A percentile compares a stretch with the other conserved stretches of the same genome.
Evolutionary conservation across 1,140 invertebrate species (phyloP).

Genomic region (Triops longicaudatus): DNA sequence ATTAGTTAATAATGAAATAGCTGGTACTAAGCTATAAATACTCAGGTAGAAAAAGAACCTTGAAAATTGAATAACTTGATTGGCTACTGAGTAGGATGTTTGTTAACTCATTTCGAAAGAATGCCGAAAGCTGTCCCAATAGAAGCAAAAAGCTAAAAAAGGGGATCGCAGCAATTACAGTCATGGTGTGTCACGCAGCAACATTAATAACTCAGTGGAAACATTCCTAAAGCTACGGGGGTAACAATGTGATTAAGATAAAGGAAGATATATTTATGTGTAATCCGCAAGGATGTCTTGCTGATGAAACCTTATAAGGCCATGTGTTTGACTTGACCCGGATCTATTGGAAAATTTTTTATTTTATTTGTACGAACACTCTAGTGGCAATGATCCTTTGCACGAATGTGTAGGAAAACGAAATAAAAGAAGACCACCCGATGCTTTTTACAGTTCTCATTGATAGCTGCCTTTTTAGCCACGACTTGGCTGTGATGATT

Average conservation of each 20-base stretch:
- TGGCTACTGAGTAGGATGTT: too few relatives aligned
- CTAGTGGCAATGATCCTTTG: background rate
- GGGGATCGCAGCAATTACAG: background rate
- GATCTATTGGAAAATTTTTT: background rate
- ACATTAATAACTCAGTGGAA: background rate
- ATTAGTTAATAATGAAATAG: too few relatives aligned
- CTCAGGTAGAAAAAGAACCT: too few relatives aligned
- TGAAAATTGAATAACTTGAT: too few relatives aligned
- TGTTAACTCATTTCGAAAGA: too few relatives aligned
- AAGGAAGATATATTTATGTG: background rate
- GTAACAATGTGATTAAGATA: slow-evolving; percentile 8
- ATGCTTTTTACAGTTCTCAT: background rate
- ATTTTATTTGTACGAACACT: too few relatives aligned
- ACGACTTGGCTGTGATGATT: background rate
- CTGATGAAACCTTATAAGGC: slow-evolving; percentile 12
- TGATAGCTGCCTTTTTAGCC: background rate
- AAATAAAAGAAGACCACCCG: background rate
- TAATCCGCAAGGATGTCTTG: background rate
- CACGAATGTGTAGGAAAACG: background rate
- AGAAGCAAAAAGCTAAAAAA: background rate
- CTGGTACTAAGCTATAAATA: too few relatives aligned
- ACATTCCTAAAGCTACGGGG: slow-evolving; percentile 11
- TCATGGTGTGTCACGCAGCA: slow-evolving; percentile 5
- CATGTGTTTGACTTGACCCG: slow-evolving; percentile 10
- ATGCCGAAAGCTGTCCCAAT: background rate